A percentile compares a stretch with the other conserved stretches of the same genome.
Evolutionary conservation across 2,888 invertebrate species (phyloP).

Genomic region (Epistrophe eligans): DNA sequence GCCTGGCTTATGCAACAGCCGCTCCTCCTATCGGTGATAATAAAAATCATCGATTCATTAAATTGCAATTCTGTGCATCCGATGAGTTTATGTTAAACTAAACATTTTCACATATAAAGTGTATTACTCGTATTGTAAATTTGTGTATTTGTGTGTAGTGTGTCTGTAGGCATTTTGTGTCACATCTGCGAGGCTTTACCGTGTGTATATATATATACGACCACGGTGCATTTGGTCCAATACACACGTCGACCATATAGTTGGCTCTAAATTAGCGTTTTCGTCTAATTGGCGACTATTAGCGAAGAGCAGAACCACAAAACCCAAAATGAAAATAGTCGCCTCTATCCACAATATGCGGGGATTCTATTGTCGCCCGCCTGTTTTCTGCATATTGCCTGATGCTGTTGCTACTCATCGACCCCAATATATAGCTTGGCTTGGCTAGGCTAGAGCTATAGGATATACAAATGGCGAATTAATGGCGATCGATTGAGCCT

Average conservation of each 20-base stretch:
- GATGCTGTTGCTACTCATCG: background rate
- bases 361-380: constrained; percentile 22
- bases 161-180: constrained; percentile 27
- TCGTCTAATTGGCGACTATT: constrained; percentile 75
- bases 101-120: constrained; percentile 53
- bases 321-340: constrained; percentile 72
- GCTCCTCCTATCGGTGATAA: constrained; percentile 45
- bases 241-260: constrained; percentile 54
- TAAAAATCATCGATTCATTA: constrained; percentile 76
- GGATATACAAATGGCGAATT: constrained; percentile 68
- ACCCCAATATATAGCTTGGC: constrained; percentile 10
- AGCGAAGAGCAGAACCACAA: constrained; percentile 72
- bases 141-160: background rate
- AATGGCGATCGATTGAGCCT: constrained; percentile 75
- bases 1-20: background rate
- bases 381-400: constrained; percentile 1
- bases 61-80: constrained; percentile 74
- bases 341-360: constrained; percentile 32
- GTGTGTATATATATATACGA: background rate
- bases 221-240: constrained; percentile 44
- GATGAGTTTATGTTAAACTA: constrained; percentile 74
- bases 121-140: background rate
- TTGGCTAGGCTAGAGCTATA: background rate
- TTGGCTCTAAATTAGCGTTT: constrained; percentile 72
- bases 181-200: constrained; percentile 40